Percentiles rank a stretch among this genome's conserved stretches.
These are phyloP conservation scores for Chelonia mydas DNA, from an alignment of 2,797 vertebrate species.

Conservation along the genomic window DNA sequence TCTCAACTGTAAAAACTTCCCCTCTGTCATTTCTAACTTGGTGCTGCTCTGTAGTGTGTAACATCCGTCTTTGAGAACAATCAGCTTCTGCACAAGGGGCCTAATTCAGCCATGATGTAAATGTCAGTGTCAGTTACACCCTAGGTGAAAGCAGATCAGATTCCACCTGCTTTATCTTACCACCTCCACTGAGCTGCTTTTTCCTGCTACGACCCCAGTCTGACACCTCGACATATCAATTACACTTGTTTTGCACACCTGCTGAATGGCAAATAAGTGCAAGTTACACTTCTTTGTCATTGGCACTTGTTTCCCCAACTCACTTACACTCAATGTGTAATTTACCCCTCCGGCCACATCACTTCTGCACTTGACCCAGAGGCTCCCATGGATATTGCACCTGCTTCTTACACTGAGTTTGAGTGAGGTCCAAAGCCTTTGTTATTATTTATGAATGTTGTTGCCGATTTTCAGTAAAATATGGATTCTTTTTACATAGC, in stretches of 20 bases:
- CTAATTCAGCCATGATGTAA: rapidly evolving
- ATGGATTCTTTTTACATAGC: not conserved
- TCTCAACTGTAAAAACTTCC: not conserved
- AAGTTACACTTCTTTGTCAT: not conserved
- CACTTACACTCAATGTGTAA: not conserved
- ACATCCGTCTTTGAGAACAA: not conserved
- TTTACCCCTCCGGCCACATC: not conserved
- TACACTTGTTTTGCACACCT: not conserved
- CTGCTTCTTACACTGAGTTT: not conserved
- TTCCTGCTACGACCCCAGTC: not conserved
- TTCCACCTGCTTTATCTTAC: not conserved
- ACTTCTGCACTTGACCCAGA: not conserved
- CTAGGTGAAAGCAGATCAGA: not conserved
- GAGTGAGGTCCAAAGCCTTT: rapidly evolving
- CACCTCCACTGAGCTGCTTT: not conserved
- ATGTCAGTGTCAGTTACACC: not conserved
- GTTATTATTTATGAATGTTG: not conserved
- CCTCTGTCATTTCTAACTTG: not conserved
- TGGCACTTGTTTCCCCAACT: not conserved
- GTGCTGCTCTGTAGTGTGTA: rapidly evolving
- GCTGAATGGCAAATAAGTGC: not conserved
- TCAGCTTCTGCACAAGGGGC: not conserved
- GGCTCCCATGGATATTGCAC: not conserved
- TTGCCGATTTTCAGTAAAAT: not conserved
- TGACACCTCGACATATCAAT: not conserved